Evolutionary conservation across 2,888 invertebrate genomes (phyloP), one percentile per base, ranked within the genome.

Genomic region (Yponomeuta sedellus): DNA sequence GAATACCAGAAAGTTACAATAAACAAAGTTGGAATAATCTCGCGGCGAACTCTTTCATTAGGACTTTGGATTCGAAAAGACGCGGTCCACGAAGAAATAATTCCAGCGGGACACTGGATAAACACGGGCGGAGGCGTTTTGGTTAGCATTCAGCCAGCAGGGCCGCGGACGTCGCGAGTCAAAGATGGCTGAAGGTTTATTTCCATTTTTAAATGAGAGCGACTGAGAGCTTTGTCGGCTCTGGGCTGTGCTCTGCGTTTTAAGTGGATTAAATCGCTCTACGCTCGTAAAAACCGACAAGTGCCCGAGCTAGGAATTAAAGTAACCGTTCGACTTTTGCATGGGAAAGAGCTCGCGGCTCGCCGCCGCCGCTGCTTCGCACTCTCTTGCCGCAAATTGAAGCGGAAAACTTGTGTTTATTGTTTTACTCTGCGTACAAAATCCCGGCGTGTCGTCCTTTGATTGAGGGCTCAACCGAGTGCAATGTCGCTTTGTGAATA

Each of bases 221-320:
- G 88, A 84, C 88, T 87, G 87, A 90, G 90, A 90, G 90, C 90
- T 90, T 90, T 91, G 90, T 90, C 89, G 90, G 90, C 85, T 83
- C 76, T 73, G 86, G 89, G 90, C 85, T 89, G 89, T 90, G 90
- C 89, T 89, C 85, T 85, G 90, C 85, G 90, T 91, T 92, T 91
- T 91, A 92, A 92, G 91, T 92, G 92, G 92, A 91, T 91, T 92
- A 91, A 91, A 91, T 89, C 89, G 89, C 89, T 88, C 86, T 78
- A 86, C 86, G 89, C 88, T 90, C 89, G 89, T 90, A 91, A 89
- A 64, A 91, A 89, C 89, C 89, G 89, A 90, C 90, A 91, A 90
- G 89, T 90, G 88, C 88, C 86, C 75, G 73, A 82, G 86, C 88
- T 83, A 88, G 88, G 88, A 90, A 90, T 90, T 90, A 89, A 90